Conservation (phyloP, 1,140 invertebrate species). For the Brachionus angularis region DNA sequence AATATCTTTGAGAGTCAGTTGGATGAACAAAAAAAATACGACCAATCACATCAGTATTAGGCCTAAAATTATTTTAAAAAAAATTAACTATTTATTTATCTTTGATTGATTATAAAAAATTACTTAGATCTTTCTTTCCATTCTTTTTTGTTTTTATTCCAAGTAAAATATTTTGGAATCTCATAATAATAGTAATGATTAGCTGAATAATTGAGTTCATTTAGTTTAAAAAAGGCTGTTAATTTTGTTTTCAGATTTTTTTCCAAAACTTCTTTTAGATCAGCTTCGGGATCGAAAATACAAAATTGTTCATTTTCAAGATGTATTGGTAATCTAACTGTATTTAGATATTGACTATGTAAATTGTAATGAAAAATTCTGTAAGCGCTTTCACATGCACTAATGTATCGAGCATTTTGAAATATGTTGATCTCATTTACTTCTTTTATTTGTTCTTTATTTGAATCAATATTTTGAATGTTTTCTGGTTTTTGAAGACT, state of each 20-base stretch:
- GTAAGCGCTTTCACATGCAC: constrained; percentile 28
- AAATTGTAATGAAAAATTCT: constrained; percentile 9
- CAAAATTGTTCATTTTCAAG: constrained; percentile 41
- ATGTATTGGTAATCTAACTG: constrained; percentile 16
- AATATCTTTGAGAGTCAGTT: not conserved
- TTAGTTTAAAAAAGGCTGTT: constrained; percentile 18
- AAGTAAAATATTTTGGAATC: not conserved
- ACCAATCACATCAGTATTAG: not conserved
- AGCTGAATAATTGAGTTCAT: not conserved
- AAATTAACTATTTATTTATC: not conserved
- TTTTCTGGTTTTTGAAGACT: too few species aligned
- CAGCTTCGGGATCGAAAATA: not conserved
- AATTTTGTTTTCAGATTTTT: not conserved
- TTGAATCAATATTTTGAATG: not conserved
- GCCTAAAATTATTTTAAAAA: not conserved
- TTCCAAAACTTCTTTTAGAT: not conserved
- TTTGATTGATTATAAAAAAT: not conserved
- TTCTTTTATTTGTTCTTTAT: constrained; percentile 12
- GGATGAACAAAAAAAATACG: constrained; percentile 1
- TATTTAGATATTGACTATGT: constrained; percentile 20
- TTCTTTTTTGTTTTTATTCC: not conserved
- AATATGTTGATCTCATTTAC: constrained; percentile 44
- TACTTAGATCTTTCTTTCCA: not conserved
- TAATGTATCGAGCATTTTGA: constrained; percentile 43
- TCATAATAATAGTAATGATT: not conserved